Conservation (phyloP, 92 coral and sea anemone genomes). For the Phenganax subtilis region DNA sequence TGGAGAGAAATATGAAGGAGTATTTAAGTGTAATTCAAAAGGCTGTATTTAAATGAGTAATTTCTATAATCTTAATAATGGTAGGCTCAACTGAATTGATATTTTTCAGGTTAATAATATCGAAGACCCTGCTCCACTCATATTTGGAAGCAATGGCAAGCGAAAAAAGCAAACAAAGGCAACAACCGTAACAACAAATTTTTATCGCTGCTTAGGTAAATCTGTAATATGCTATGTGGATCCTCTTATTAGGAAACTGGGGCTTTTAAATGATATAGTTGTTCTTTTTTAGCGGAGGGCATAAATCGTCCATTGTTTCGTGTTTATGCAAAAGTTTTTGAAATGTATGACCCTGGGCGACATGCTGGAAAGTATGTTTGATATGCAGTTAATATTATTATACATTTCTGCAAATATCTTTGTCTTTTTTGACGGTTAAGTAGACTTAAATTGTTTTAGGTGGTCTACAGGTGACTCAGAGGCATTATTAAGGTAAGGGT, state of each 20-base stretch:
- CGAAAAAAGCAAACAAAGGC: slow-evolving; percentile 23
- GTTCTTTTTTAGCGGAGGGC: slow-evolving; percentile 44
- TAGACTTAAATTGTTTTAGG: not conserved
- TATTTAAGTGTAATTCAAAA: slow-evolving; percentile 25
- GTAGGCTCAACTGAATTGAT: not conserved
- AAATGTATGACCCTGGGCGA: slow-evolving; percentile 49
- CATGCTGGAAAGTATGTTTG: slow-evolving; percentile 42
- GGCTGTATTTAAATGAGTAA: not conserved
- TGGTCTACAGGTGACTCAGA: slow-evolving; percentile 8
- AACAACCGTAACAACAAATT: slow-evolving; percentile 22
- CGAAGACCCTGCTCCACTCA: slow-evolving; percentile 40
- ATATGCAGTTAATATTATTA: not conserved
- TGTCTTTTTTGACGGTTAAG: not conserved
- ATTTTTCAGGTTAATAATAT: slow-evolving; percentile 26
- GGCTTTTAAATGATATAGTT: not conserved
- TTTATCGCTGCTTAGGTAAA: slow-evolving; percentile 36
- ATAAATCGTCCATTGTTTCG: slow-evolving; percentile 46
- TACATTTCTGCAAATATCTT: not conserved
- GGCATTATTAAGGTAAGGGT: not conserved
- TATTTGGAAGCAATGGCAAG: slow-evolving; percentile 13
- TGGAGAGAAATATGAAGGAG: slow-evolving; percentile 38
- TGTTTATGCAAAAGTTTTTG: slow-evolving; percentile 44
- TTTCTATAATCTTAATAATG: not conserved
- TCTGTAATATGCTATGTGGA: not conserved
- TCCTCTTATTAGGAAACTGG: not conserved